These are phyloP conservation scores for Ophion costatus DNA, from an alignment of 2,888 invertebrate species.

Conservation along the genomic window DNA sequence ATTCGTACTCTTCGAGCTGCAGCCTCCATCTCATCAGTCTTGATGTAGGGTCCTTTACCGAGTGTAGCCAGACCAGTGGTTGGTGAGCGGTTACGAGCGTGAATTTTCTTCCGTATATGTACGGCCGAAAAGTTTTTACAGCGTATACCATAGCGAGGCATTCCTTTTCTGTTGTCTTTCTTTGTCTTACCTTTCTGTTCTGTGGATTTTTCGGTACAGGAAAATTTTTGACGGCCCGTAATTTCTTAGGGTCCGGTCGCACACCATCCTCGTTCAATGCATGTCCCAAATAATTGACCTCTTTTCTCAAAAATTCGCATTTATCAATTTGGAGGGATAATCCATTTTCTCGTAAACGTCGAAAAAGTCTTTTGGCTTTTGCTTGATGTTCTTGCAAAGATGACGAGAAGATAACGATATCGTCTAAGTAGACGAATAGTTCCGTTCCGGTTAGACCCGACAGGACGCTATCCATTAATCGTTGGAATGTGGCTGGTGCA, in stretches of 20 bases:
- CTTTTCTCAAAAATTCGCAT: neutral
- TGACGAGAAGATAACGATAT: neutral
- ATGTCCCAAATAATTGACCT: neutral
- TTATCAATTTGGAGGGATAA: conserved; percentile 71
- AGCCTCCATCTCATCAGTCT: conserved; percentile 71
- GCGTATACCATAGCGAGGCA: conserved; percentile 1
- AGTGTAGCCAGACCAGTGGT: conserved; percentile 69
- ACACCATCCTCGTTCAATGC: neutral
- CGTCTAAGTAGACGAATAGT: neutral
- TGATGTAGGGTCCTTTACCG: conserved; percentile 69
- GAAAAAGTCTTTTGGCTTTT: neutral
- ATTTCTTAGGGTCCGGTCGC: neutral
- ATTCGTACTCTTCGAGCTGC: neutral
- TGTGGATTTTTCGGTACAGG: neutral
- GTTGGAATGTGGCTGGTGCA: neutral
- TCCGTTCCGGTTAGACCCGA: too few species aligned
- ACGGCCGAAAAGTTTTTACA: neutral
- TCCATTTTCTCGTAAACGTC: conserved; percentile 40
- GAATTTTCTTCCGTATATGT: too few species aligned
- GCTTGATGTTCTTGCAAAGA: neutral
- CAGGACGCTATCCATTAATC: too few species aligned
- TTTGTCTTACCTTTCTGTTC: too few species aligned
- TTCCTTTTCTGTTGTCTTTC: neutral
- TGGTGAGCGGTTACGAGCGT: conserved; percentile 73
- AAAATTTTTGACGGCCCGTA: neutral